Conservation (phyloP, 2,888 invertebrate species). For the Agriotes lineatus region DNA sequence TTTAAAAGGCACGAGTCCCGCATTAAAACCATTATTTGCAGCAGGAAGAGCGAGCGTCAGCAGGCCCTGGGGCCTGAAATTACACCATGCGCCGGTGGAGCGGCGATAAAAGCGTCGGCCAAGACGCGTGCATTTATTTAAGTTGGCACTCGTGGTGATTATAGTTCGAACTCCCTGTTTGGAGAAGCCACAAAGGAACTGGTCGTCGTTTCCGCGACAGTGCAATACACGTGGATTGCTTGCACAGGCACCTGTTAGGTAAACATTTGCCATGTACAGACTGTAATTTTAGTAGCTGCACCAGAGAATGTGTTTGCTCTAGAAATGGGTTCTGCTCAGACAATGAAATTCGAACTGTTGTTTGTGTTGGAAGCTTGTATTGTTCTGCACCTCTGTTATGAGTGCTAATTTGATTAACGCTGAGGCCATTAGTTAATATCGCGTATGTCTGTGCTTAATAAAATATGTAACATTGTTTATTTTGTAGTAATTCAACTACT, state of each 20-base stretch:
- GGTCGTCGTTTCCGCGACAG: slow-evolving; percentile 14
- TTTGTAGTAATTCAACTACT: too few relatives aligned
- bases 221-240: slow-evolving; percentile 17
- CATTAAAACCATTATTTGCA: too few relatives aligned
- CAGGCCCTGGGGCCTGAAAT: too few relatives aligned
- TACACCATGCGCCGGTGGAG: neutral
- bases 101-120: too few relatives aligned
- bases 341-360: neutral
- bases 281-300: slow-evolving; percentile 1
- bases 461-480: too few relatives aligned
- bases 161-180: slow-evolving; percentile 7
- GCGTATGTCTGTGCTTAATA: too few relatives aligned
- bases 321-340: neutral
- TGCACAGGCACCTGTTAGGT: slow-evolving; percentile 16
- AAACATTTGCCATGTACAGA: slow-evolving; percentile 8
- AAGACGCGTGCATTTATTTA: neutral
- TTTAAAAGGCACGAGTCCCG: too few relatives aligned
- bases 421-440: too few relatives aligned
- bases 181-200: slow-evolving; percentile 21
- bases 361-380: too few relatives aligned
- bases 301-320: neutral
- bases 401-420: too few relatives aligned
- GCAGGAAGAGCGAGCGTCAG: too few relatives aligned
- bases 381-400: too few relatives aligned
- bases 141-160: neutral